Conservation (phyloP, 2,888 invertebrate genomes). For the Zygothrica quintamaculata region DNA sequence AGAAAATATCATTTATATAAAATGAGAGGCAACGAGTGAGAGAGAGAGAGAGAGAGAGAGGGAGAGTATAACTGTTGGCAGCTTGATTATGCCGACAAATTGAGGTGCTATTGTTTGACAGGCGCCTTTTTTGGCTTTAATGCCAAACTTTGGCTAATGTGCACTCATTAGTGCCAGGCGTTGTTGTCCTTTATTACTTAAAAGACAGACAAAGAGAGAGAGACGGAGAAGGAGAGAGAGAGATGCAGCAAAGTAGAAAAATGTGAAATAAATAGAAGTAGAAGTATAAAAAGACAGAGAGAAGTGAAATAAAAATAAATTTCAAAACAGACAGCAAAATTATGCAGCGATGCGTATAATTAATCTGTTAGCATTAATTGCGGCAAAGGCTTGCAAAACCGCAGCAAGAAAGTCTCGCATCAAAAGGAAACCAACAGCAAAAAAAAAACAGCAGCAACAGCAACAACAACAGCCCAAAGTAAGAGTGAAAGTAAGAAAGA, state of each 20-base stretch:
- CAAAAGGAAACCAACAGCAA: conserved; percentile 7
- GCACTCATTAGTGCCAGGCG: conserved; percentile 63
- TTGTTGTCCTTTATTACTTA: conserved; percentile 25
- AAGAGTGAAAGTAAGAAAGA: no score
- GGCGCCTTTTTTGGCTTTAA: conserved; percentile 15
- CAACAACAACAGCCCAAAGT: no score
- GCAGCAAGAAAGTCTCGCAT: conserved; percentile 45
- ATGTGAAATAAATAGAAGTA: conserved; percentile 36
- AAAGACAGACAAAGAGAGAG: neutral
- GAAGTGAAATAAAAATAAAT: conserved; percentile 50
- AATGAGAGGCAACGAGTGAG: conserved; percentile 1
- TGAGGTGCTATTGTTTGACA: conserved; percentile 30
- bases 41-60: neutral
- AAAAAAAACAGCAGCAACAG: neutral
- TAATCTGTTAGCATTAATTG: conserved; percentile 79
- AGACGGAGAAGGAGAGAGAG: no score
- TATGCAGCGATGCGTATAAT: conserved; percentile 77
- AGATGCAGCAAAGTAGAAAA: no score
- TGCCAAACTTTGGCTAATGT: conserved; percentile 64
- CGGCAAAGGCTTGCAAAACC: conserved; percentile 71
- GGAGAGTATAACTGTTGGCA: conserved; percentile 25
- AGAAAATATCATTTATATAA: conserved; percentile 5
- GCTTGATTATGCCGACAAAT: conserved; percentile 69
- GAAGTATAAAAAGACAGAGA: conserved; percentile 23
- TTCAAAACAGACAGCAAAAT: conserved; percentile 59